Conservation (phyloP, 2,797 vertebrate species). For the Pipistrellus pipistrellus region DNA sequence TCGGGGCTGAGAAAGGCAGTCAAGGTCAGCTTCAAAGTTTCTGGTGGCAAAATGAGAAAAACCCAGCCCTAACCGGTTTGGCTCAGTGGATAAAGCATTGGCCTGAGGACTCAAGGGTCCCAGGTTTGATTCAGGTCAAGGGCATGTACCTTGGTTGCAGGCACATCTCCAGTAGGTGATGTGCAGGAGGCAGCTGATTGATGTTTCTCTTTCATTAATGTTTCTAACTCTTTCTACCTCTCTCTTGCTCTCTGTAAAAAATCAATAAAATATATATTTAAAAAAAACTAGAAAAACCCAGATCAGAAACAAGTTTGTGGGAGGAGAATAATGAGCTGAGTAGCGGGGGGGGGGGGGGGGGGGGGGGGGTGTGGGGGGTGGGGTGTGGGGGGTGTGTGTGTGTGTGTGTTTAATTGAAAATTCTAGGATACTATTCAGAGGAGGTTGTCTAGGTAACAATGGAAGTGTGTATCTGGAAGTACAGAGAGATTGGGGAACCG, state of each 20-base stretch:
- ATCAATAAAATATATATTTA: too few species aligned
- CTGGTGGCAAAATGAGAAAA: conserved; percentile 7
- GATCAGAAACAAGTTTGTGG: not conserved
- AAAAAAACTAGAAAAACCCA: not conserved
- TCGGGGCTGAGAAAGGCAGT: not conserved
- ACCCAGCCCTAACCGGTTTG: not conserved
- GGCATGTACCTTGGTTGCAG: too few species aligned
- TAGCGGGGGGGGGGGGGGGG: not conserved
- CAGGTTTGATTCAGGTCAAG: too few species aligned
- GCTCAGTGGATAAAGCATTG: too few species aligned
- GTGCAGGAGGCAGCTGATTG: too few species aligned
- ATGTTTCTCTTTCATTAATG: too few species aligned
- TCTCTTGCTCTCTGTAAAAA: too few species aligned
- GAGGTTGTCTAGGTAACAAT: not conserved
- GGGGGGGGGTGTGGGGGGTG: too few species aligned
- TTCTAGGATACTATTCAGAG: not conserved
- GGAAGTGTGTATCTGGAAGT: not conserved
- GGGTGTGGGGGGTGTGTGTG: too few species aligned
- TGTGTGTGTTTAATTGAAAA: not conserved
- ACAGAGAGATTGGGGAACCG: conserved; percentile 5
- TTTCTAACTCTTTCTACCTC: too few species aligned
- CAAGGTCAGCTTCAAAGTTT: conserved; percentile 20
- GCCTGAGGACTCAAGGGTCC: too few species aligned
- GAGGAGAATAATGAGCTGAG: not conserved
- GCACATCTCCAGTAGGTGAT: too few species aligned